These are phyloP conservation scores for Caradrina kadenii DNA, from an alignment of 2,888 invertebrate species.

Conservation along the genomic window DNA sequence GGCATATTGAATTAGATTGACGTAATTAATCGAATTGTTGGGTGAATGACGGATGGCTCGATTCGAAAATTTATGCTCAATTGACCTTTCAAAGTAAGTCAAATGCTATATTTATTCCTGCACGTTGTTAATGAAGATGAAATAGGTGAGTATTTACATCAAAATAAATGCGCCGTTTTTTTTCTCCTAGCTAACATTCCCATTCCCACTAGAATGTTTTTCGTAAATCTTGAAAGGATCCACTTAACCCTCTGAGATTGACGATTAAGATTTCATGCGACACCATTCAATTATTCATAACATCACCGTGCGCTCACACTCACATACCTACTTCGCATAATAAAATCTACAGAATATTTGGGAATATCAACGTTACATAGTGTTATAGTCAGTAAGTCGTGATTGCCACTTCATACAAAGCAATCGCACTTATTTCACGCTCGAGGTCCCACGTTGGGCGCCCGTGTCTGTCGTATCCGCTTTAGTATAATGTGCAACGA, in stretches of 20 bases:
- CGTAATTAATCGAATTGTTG: background rate
- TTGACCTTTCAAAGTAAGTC: background rate
- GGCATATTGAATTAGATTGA: background rate
- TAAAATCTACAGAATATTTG: slow-evolving; percentile 44
- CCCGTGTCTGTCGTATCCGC: slow-evolving; percentile 62
- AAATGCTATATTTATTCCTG: background rate
- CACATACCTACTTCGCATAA: slow-evolving; percentile 14
- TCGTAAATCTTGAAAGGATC: slow-evolving; percentile 22
- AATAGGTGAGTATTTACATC: slow-evolving; percentile 7
- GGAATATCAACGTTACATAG: slow-evolving; percentile 43
- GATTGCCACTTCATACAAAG: slow-evolving; percentile 76
- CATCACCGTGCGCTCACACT: slow-evolving; percentile 20
- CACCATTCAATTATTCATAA: slow-evolving; percentile 52
- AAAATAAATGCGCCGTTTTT: slow-evolving; percentile 10
- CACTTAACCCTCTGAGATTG: slow-evolving; percentile 43
- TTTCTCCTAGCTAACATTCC: slow-evolving; percentile 22
- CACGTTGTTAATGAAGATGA: slow-evolving; percentile 11
- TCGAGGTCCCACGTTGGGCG: slow-evolving; percentile 64
- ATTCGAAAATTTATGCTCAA: background rate
- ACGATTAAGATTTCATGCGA: slow-evolving; percentile 41
- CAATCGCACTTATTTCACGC: slow-evolving; percentile 77
- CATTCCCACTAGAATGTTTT: slow-evolving; percentile 13
- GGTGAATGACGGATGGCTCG: background rate
- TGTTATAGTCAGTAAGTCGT: slow-evolving; percentile 45
- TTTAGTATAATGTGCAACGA: slow-evolving; percentile 74